Percentiles rank a stretch among this genome's conserved stretches.
Conservation (phyloP, 2,113 vertebrate species). For the Oceanodroma tethys region DNA sequence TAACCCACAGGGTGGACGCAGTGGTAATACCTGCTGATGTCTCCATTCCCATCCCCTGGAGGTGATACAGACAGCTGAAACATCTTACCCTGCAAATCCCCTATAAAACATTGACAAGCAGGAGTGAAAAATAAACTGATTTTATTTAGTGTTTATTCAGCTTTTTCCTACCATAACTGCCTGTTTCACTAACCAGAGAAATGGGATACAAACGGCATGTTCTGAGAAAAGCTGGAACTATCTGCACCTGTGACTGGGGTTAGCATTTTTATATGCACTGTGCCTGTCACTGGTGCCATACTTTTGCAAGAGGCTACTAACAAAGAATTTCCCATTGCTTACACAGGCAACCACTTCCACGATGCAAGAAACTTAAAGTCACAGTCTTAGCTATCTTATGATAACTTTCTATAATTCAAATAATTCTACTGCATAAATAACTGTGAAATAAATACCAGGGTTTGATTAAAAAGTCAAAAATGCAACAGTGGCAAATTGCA, state of each 20-base stretch:
- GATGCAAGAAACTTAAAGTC: not conserved
- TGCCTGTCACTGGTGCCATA: not conserved
- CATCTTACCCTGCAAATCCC: not conserved
- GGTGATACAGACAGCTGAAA: not conserved
- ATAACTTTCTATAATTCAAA: not conserved
- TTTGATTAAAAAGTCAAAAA: conserved; percentile 32
- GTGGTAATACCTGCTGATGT: no score
- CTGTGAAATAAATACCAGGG: not conserved
- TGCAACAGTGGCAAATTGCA: not conserved
- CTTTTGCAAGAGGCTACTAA: not conserved
- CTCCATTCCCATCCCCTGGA: not conserved
- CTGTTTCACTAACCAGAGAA: not conserved
- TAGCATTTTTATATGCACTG: not conserved
- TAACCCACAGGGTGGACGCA: not conserved
- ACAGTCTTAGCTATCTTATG: not conserved
- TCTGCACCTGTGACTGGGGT: not conserved
- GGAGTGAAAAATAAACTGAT: not conserved
- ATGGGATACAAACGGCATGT: not conserved
- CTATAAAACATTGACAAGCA: not conserved
- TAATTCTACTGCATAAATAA: not conserved
- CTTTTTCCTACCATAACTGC: not conserved
- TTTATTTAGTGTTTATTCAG: not conserved
- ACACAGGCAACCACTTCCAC: not conserved
- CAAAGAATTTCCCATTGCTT: not conserved
- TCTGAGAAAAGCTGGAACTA: not conserved